Conservation (phyloP, 2,113 vertebrate species). For the Corythoichthys haematopterus region DNA sequence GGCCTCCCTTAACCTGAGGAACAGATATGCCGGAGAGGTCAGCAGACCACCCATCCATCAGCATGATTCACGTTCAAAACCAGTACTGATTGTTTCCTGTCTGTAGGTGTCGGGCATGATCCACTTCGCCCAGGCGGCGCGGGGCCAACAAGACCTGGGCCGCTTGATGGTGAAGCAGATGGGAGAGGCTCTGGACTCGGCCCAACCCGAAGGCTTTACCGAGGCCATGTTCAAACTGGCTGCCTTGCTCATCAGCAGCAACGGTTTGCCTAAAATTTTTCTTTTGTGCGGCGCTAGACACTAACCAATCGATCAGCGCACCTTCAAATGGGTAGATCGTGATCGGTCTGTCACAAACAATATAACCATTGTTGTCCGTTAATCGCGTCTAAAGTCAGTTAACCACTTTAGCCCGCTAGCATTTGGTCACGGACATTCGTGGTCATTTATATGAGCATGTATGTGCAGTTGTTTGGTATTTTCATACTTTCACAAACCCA, state of each 20-base stretch:
- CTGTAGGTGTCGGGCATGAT: conserved; percentile 94
- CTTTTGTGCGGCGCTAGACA: neutral
- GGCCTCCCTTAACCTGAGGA: conserved; percentile 96
- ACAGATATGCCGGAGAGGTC: conserved; percentile 95
- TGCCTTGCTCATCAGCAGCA: conserved; percentile 89
- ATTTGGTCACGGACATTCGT: too few species aligned
- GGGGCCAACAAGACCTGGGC: conserved; percentile 83
- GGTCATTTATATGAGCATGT: too few species aligned
- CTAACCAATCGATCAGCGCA: too few species aligned
- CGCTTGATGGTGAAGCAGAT: conserved; percentile 88
- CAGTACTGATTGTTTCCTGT: neutral
- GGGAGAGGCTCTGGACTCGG: conserved; percentile 77
- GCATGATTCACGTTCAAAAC: neutral
- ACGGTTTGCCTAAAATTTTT: conserved; percentile 67
- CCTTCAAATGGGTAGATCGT: too few species aligned
- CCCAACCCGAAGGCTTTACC: conserved; percentile 81
- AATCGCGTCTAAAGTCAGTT: too few species aligned
- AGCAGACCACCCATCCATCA: neutral
- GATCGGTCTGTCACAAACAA: too few species aligned
- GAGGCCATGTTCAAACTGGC: conserved; percentile 97
- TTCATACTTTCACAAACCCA: too few species aligned
- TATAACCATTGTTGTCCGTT: too few species aligned
- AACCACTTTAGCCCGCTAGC: too few species aligned
- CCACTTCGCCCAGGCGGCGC: conserved; percentile 83
- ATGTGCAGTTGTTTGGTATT: too few species aligned